Base-by-base conservation (phyloP, 2,888 invertebrate species). In the Masnerella sp. region DNA sequence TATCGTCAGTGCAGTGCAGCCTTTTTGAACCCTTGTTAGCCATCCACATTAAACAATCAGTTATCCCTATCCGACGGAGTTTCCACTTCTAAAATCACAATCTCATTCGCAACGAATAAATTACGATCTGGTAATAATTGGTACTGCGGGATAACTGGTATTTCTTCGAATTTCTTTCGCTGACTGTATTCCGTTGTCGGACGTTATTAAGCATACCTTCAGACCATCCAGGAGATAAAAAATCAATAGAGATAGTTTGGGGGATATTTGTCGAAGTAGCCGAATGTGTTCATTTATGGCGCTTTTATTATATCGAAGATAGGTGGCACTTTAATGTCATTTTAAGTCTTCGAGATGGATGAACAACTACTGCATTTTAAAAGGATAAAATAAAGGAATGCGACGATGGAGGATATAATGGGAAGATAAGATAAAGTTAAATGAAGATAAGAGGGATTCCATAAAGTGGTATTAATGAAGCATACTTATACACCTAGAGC, bases 401-500 rank as follows among this genome's bases (percentile, higher is more conserved):
- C 40, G 34, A 61, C 7, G 36, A 30, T 34, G 38, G 8, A 8
- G 2, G 14, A 38, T 36, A 17, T 61, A 61, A 69, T 40, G 61
- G 54, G 40, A 11, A 45, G 68, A 68, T 68, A 68, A 59, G 59
- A 68, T 68, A 49, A 32, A 1, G n/a, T n/a, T n/a, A n/a, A n/a
- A n/a, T n/a, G n/a, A n/a, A n/a, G n/a, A n/a, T n/a, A n/a, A n/a
- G n/a, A n/a, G n/a, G n/a, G n/a, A n/a, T n/a, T n/a, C n/a, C n/a
- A n/a, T n/a, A n/a, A 7, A 4, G n/a, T 17, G 25, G 18, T 18
- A 2, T 20, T 12, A 4, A 8, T 32, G 47, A 25, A 30, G 18
- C 4, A 14, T 4, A 25, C 5, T 5, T 25, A 5, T 25, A 25
- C 38, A 52, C 40, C 40, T 17, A 17, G 9, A 30, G 15, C 40